These are phyloP conservation scores for Nibea coibor DNA, from an alignment of 2,113 vertebrate species.

Conservation along the genomic window DNA sequence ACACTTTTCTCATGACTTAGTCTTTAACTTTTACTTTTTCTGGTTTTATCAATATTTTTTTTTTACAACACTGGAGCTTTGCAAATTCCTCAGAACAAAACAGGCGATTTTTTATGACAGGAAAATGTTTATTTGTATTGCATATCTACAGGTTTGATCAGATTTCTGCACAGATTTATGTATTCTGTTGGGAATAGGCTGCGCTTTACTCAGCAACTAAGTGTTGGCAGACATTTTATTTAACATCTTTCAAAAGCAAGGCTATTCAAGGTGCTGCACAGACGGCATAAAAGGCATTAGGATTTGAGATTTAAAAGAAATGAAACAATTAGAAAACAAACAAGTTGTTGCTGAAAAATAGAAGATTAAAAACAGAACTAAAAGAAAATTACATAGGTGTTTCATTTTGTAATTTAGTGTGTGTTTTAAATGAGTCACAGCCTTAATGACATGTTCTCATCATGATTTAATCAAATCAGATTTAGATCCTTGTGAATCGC, in stretches of 20 bases:
- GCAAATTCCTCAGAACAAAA: not conserved
- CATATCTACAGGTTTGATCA: no score
- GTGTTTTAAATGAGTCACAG: no score
- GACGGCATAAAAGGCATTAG: not conserved
- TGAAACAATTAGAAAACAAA: not conserved
- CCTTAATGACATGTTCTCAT: not conserved
- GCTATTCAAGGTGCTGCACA: not conserved
- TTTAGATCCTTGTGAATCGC: not conserved
- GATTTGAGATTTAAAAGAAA: not conserved
- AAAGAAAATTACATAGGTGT: not conserved
- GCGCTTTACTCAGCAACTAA: not conserved
- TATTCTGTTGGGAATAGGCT: not conserved
- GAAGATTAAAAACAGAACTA: not conserved
- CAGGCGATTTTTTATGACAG: not conserved
- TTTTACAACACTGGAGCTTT: not conserved
- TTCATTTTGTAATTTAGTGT: not conserved
- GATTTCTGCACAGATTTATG: not conserved
- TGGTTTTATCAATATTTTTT: not conserved
- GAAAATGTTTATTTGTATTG: not conserved
- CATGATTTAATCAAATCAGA: not conserved
- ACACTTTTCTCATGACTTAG: not conserved
- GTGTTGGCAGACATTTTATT: not conserved
- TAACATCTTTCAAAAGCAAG: not conserved
- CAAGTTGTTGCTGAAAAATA: not conserved
- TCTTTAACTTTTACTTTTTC: not conserved